Evolutionary conservation across 2,888 invertebrate genomes (phyloP), one percentile per base, ranked within the genome.

Genomic region (Parnassius apollo): DNA sequence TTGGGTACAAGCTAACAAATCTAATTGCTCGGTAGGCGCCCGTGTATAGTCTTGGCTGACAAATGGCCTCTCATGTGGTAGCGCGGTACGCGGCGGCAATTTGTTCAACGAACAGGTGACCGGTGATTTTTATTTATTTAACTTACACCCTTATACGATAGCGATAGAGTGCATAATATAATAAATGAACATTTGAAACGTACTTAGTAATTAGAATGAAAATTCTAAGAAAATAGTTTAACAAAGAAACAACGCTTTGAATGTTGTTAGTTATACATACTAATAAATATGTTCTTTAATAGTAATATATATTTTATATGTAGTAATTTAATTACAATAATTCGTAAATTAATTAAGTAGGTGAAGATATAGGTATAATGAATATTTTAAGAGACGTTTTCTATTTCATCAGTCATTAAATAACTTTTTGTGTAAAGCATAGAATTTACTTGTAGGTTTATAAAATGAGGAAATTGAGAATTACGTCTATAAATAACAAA

Each of bases 11-110:
- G 87, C 88, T 90, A 90, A 91, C 91, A 91, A 90, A 91, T 91
- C 91, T 91, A 91, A 91, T 91, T 91, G 91, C 91, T 88, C 88
- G 80, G 91, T 90, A 89, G 91, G 90, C 85, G 89, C 83, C 82
- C 83, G 78, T 84, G 86, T 87, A 87, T 82, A 80, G 78, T 71
- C 78, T 75, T 72, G 73, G 71, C 81, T 88, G 90, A 90, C 85
- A 86, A 88, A 90, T 85, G 83, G 86, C 81, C 80, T 83, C 83
- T 82, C 83, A 83, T 85, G 87, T 78, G 86, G 85, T 78, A 73
- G 76, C 78, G 76, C 72, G 74, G 76, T 74, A 75, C 72, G 74
- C 73, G 74, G 71, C 71, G 73, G 80, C 86, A 80, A 87, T 89
- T 87, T 85, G 87, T 86, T 82, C 82, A 73, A 77, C 76, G 80